Conservation (phyloP, 2,113 vertebrate species). For the Phyllopteryx taeniolatus region DNA sequence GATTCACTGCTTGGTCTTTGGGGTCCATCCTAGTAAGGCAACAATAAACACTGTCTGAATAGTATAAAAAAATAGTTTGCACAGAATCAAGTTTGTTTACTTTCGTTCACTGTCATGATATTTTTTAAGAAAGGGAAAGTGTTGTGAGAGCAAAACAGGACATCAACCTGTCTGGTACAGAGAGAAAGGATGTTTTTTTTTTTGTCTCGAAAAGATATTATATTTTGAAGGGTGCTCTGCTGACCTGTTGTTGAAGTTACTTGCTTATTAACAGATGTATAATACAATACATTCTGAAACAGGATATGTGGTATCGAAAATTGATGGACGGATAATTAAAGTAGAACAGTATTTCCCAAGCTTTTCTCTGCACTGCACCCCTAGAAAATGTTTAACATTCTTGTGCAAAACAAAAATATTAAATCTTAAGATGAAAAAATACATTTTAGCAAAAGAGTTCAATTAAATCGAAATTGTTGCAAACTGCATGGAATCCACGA, state of each 20-base stretch:
- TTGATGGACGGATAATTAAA: too few relatives aligned
- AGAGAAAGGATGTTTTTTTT: slow-evolving; percentile 18
- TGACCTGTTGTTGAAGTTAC: background rate
- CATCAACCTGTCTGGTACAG: background rate
- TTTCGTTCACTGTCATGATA: background rate
- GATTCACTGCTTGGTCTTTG: slow-evolving; percentile 65
- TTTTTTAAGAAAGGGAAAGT: background rate
- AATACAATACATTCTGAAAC: too few relatives aligned
- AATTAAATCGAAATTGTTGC: too few relatives aligned
- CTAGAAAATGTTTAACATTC: too few relatives aligned
- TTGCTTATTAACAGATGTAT: too few relatives aligned
- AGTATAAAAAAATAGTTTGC: background rate
- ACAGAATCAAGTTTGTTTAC: slow-evolving; percentile 2
- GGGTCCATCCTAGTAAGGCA: slow-evolving; percentile 62
- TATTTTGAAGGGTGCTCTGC: background rate
- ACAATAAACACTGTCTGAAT: background rate
- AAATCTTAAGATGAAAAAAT: too few relatives aligned
- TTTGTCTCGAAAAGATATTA: background rate
- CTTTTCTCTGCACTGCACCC: too few relatives aligned
- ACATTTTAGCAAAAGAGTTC: too few relatives aligned
- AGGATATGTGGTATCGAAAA: too few relatives aligned
- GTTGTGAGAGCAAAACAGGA: background rate
- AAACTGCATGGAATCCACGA: too few relatives aligned
- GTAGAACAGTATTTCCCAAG: too few relatives aligned
- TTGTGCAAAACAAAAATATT: too few relatives aligned